phyloP scores from a whole-genome alignment of 1,140 invertebrate species.

The roundworm (Caenorhabditis elegans) region DNA sequence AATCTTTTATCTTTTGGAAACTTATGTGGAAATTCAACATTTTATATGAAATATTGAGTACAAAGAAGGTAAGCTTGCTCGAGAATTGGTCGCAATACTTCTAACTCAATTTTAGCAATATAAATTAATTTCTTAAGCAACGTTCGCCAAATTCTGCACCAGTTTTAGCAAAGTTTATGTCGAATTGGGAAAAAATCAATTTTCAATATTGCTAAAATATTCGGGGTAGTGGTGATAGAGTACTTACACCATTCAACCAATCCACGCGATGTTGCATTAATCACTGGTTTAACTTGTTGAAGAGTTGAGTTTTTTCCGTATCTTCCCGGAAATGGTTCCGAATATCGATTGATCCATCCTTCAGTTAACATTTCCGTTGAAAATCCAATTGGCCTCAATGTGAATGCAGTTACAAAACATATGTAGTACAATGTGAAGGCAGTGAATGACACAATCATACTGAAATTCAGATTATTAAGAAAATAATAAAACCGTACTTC shows the following conservation, averaged over 20 bases:
- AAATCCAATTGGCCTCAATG: slow-evolving; percentile 57
- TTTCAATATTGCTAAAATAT: too few species aligned
- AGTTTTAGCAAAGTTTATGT: too few species aligned
- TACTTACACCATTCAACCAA: background rate
- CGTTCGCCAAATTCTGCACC: too few species aligned
- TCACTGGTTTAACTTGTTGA: background rate
- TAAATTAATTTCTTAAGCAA: too few species aligned
- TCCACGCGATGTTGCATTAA: background rate
- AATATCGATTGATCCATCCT: slow-evolving; percentile 42
- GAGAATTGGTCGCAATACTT: too few species aligned
- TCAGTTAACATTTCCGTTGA: slow-evolving; percentile 55
- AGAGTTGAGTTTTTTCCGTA: background rate
- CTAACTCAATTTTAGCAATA: too few species aligned
- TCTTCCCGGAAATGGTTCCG: slow-evolving; percentile 2
- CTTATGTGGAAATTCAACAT: too few species aligned
- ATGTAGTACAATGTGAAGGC: slow-evolving; percentile 59
- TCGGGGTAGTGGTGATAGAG: too few species aligned
- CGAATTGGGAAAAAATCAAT: too few species aligned
- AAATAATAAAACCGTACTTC: slow-evolving; percentile 32
- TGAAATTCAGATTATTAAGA: background rate
- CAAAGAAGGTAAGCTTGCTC: too few species aligned
- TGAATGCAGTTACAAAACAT: slow-evolving; percentile 60
- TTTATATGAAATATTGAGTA: too few species aligned
- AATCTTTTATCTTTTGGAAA: too few species aligned
- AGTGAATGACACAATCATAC: slow-evolving; percentile 56